Evolutionary conservation across 2,113 vertebrate genomes (phyloP), one percentile per base, ranked within the genome.

Genomic region (Antidorcas marsupialis): DNA sequence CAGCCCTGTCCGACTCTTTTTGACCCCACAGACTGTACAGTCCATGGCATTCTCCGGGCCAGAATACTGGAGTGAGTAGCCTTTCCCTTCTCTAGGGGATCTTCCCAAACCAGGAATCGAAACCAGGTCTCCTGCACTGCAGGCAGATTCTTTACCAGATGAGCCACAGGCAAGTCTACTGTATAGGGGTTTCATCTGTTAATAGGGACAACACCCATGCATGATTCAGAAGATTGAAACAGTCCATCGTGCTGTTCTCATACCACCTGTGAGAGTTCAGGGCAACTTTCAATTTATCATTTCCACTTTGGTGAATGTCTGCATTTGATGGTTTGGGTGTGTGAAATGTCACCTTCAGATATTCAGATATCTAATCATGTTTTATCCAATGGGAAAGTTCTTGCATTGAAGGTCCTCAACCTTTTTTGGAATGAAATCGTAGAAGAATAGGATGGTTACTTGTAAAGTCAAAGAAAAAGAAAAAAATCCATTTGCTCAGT

Each of bases 201-300:
- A 98, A 95, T 67, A 62, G 92, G 60, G 90, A 91, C 85, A 93
- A 53, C 60, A 93, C 79, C 59, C 88, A 83, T 94, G 45, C 27
- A 1, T 91, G 74, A 19, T 95, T 98, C 98, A 85, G 83, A 96
- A 96, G 53, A 97, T 39, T 0, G 86, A 97, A 97, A 79, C 92
- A 94, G 7, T 84, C 47, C 30, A 36, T 94, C 79, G 88, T 33
- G 53, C 89, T 60, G 36, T 98, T 96, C 79, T 94, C 50, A 71
- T n/a, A 78, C 62, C 71, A 52, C 92, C 74, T 87, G 2, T 76
- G 30, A 33, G 15, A 55, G 50, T n/a, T 64, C 53, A 45, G 62
- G 59, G 50, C 10, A 71, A 27, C 60, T 64, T 93, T 59, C 52
- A 79, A 67, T 88, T 47, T 83, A 74, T 87, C 57, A 39, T 93